Percentiles rank a stretch among this genome's conserved stretches.
Conservation (phyloP, 2,888 invertebrate genomes). For the Nemoura dubitans region DNA sequence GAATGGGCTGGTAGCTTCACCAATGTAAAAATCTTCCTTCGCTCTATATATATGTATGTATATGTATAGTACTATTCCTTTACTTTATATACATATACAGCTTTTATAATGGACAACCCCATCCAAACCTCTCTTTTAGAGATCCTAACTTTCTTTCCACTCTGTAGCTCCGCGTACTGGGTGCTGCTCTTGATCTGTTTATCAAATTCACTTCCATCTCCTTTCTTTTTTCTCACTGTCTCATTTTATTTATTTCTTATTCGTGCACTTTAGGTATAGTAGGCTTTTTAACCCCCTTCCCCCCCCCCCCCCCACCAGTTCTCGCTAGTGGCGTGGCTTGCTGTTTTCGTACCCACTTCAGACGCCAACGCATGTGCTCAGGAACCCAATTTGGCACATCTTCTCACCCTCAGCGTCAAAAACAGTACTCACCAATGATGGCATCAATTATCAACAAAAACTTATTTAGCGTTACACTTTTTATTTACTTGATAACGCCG, state of each 20-base stretch:
- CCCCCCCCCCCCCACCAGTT: slow-evolving; percentile 40
- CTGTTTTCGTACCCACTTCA: not conserved
- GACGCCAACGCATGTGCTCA: too few species aligned
- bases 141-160: slow-evolving; percentile 48
- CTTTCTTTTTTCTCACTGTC: slow-evolving; percentile 42
- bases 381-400: too few species aligned
- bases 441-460: too few species aligned
- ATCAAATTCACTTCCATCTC: slow-evolving; percentile 51
- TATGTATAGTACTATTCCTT: not conserved
- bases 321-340: not conserved
- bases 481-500: too few species aligned
- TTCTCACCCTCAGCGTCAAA: too few species aligned
- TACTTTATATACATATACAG: slow-evolving; percentile 15
- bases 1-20: not conserved
- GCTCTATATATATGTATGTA: not conserved
- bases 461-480: too few species aligned
- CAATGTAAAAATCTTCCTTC: slow-evolving; percentile 15
- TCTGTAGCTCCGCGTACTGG: slow-evolving; percentile 46
- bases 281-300: slow-evolving; percentile 50
- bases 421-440: too few species aligned
- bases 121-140: slow-evolving; percentile 28
- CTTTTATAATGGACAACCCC: slow-evolving; percentile 38
- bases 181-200: slow-evolving; percentile 54
- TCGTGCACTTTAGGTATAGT: slow-evolving; percentile 45
- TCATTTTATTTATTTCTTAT: slow-evolving; percentile 42